Evolutionary conservation across 2,888 invertebrate genomes (phyloP), one percentile per base, ranked within the genome.

Genomic region (Drosophila ochracea): DNA sequence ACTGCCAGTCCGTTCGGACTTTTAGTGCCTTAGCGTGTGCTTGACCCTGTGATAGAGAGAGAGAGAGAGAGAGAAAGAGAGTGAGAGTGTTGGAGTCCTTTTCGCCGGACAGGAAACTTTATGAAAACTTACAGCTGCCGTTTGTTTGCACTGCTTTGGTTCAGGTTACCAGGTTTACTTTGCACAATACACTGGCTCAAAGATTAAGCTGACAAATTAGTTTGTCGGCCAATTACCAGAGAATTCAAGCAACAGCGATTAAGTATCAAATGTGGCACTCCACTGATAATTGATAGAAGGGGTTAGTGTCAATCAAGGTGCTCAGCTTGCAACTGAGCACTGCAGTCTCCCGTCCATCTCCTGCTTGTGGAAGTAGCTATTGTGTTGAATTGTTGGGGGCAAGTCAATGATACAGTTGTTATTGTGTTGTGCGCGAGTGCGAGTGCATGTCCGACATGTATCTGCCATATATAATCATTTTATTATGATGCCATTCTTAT

Each of bases 21-120:
- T 79, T 88, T 76, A 76, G 78, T 81, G 78, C 78, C 78, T 80
- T 82, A 77, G 59, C 69, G 73, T 74, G 77, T 80, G 69, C 71
- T 73, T 73, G 78, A 79, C 78, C 80, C 47, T 25, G 25, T 21
- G 47, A 4, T 7, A 4, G 47, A 21, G 6, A 13, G 43, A 13
- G 3, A 43, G 6, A 21, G 41, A 3, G 19, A 39, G 39, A 4
- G 19, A 19, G 21, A 13, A n/a, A 1, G 39, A 19, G 39, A 2
- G 19, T 9, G 13, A 7, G 47, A 1, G 30, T 30, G 30, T 21
- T 21, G 9, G 43, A 25, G 50, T 71, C 62, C 75, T 58, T 61
- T 21, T 28, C 59, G 30, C 41, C 30, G 50, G n/a, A 57, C 60
- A 65, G 54, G 25, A 59, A 67, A 67, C 57, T 78, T 76, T 63